A percentile compares a stretch with the other conserved stretches of the same genome.
phyloP scores from a whole-genome alignment of 2,888 invertebrate genomes.

The Hydraecia micacea region DNA sequence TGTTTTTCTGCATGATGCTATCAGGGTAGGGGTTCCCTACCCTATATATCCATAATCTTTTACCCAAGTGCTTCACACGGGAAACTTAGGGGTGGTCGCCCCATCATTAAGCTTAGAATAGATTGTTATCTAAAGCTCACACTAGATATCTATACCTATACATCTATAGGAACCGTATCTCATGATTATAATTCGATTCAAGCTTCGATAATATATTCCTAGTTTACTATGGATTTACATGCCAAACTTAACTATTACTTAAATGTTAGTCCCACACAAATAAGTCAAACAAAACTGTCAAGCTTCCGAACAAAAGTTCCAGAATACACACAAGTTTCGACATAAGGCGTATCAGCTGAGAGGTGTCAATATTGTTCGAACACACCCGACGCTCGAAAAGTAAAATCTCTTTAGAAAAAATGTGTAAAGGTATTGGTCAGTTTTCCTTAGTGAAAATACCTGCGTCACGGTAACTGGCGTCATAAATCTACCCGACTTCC shows the following conservation, averaged over 20 bases:
- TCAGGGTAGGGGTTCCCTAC: slow-evolving; percentile 8
- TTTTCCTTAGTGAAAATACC: slow-evolving; percentile 81
- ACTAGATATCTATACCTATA: not conserved
- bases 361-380: slow-evolving; percentile 51
- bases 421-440: slow-evolving; percentile 79
- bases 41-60: slow-evolving; percentile 36
- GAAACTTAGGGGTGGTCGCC: slow-evolving; percentile 20
- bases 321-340: slow-evolving; percentile 34
- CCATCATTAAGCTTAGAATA: slow-evolving; percentile 27
- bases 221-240: slow-evolving; percentile 8
- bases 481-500: slow-evolving; percentile 81
- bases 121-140: slow-evolving; percentile 14
- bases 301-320: slow-evolving; percentile 29
- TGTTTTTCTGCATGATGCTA: slow-evolving; percentile 31
- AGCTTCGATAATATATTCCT: slow-evolving; percentile 4
- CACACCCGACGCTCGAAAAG: slow-evolving; percentile 25
- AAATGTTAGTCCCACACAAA: slow-evolving; percentile 20
- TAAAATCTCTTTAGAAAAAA: slow-evolving; percentile 59
- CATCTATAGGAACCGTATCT: not conserved
- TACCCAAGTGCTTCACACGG: slow-evolving; percentile 38
- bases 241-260: slow-evolving; percentile 37
- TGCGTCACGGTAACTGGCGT: slow-evolving; percentile 84
- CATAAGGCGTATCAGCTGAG: slow-evolving; percentile 26
- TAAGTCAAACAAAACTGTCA: slow-evolving; percentile 23
- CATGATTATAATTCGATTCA: not conserved